Evolutionary conservation across 1,140 invertebrate genomes (phyloP), one percentile per base, ranked within the genome.

Genomic region (Sarcophaga peregrina): DNA sequence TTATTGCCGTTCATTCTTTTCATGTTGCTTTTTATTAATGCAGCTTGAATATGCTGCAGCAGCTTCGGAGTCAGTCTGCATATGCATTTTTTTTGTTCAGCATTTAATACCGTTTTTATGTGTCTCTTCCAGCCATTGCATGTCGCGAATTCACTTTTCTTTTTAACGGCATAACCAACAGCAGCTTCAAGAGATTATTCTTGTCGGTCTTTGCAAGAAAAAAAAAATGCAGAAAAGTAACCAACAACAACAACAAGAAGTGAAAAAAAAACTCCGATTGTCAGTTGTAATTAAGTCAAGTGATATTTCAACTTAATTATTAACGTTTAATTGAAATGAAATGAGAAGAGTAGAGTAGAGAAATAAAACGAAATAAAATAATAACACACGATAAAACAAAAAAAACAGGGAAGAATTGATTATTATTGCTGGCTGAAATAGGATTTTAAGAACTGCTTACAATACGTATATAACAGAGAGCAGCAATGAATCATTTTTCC

Each of bases 261-360:
- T 25, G 20, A 20, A 58, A 15, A n/a, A n/a, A 58, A 58, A 15
- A 58, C 54, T 15, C 13, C 15, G 54, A 68, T 20, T 81, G 80
- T 81, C 80, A 81, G 62, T 81, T 81, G 54, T 81, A 81, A 81
- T 81, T 81, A 81, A 54, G 8, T 20, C 25, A 48, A 81, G 54
- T n/a, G 52, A 81, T 47, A 81, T 62, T 52, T 80, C 25, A 68
- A 81, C 80, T 81, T 81, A 81, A 81, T 81, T 81, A 81, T 68
- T 54, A 81, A 25, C 37, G 62, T 81, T 81, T 81, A 37, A 81
- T 81, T 81, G 80, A 8, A 78, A 78, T 52, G 50, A 52, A 78
- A 50, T 13, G 50, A 78, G 10, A 78, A 52, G n/a, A n/a, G n/a
- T n/a, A n/a, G n/a, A 75, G 73, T 45, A 74, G 37, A 6, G 45